phyloP scores from a whole-genome alignment of 2,797 vertebrate species.

The Chrysocyon brachyurus region DNA sequence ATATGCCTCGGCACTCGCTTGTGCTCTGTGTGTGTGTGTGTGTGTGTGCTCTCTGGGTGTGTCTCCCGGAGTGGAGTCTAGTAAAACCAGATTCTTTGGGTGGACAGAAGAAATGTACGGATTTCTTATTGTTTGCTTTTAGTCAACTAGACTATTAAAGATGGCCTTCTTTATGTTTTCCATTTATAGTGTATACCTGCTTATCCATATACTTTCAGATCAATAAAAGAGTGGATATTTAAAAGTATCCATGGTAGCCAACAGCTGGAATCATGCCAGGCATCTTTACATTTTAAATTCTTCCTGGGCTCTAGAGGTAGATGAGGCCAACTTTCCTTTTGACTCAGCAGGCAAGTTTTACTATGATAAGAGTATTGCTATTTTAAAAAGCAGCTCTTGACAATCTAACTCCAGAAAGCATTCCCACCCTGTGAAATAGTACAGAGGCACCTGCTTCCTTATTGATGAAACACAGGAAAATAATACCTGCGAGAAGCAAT shows the following conservation, averaged over 20 bases:
- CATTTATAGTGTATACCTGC: constrained; percentile 73
- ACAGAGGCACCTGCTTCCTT: constrained; percentile 76
- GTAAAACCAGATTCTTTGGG: constrained; percentile 61
- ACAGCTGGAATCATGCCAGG: constrained; percentile 73
- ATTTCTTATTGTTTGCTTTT: constrained; percentile 76
- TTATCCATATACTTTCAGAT: constrained; percentile 74
- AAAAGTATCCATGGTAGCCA: constrained; percentile 76
- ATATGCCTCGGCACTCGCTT: neutral
- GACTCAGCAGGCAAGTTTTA: constrained; percentile 81
- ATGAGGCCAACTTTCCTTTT: constrained; percentile 76
- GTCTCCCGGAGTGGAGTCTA: neutral
- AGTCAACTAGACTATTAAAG: constrained; percentile 63
- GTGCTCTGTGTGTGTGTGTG: neutral
- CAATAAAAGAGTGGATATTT: constrained; percentile 77
- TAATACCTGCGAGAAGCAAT: constrained; percentile 67
- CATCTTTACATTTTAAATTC: constrained; percentile 81
- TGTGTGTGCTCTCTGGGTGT: neutral
- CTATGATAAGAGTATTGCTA: constrained; percentile 78
- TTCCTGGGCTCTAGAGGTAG: constrained; percentile 73
- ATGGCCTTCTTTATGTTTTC: constrained; percentile 72
- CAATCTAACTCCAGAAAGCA: constrained; percentile 77
- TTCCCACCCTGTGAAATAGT: constrained; percentile 74
- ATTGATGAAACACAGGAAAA: constrained; percentile 79
- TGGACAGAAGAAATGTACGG: constrained; percentile 68
- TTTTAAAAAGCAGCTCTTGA: constrained; percentile 80